Conservation (phyloP, 2,888 invertebrate species). For the Dasypogon diadema region DNA sequence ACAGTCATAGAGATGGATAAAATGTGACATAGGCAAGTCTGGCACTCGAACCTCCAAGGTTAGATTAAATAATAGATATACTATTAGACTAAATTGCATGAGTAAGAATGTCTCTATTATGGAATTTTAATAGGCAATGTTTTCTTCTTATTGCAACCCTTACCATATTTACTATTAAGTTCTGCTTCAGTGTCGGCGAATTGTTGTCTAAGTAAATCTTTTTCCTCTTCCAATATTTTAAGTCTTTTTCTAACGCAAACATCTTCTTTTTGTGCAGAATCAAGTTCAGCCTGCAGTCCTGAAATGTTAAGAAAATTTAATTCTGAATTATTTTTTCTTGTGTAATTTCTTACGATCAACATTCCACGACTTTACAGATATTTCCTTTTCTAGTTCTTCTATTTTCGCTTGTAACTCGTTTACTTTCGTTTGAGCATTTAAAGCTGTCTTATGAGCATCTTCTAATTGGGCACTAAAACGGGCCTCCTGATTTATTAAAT, state of each 20-base stretch:
- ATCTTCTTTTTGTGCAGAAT: conserved; percentile 67
- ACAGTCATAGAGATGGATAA: no score
- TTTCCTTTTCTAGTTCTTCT: conserved; percentile 65
- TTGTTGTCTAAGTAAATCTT: conserved; percentile 64
- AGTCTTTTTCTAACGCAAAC: conserved; percentile 67
- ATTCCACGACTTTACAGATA: conserved; percentile 67
- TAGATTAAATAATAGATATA: no score
- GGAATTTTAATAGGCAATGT: no score
- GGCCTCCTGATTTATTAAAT: conserved; percentile 65
- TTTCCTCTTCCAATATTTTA: conserved; percentile 66
- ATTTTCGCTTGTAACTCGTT: conserved; percentile 65
- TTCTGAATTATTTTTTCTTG: background rate
- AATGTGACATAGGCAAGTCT: no score
- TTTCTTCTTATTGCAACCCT: background rate
- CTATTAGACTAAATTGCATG: no score
- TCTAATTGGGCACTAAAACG: conserved; percentile 66
- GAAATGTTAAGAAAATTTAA: background rate
- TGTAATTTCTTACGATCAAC: conserved; percentile 65
- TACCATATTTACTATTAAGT: conserved; percentile 65
- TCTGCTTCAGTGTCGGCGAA: conserved; percentile 66
- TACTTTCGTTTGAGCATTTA: conserved; percentile 64
- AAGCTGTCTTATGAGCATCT: conserved; percentile 66
- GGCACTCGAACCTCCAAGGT: no score
- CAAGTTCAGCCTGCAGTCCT: conserved; percentile 68
- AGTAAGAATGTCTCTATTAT: no score